Conservation (phyloP, 1,140 invertebrate genomes). For the Coenobita brevimanus region DNA sequence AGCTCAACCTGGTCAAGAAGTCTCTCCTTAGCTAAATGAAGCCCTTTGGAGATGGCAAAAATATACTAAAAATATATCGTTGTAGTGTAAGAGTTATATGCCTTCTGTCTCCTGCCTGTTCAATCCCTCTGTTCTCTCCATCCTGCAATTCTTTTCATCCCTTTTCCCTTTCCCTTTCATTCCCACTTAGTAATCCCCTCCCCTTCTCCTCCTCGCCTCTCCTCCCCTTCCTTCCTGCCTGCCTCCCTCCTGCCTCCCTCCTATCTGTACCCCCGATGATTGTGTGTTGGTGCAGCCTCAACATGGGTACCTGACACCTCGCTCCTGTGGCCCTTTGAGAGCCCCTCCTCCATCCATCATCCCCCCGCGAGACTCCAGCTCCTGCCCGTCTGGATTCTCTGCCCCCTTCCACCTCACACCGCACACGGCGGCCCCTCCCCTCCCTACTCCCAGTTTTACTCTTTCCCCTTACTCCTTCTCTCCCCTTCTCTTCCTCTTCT, state of each 20-base stretch:
- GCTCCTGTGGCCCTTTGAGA: conserved; percentile 55
- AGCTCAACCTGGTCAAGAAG: too few relatives aligned
- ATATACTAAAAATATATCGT: too few relatives aligned
- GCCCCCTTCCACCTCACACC: too few relatives aligned
- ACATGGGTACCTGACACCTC: conserved; percentile 55
- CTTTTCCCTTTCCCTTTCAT: conserved; percentile 1
- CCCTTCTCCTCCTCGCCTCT: neutral
- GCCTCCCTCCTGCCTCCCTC: neutral
- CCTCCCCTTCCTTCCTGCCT: neutral
- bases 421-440: too few relatives aligned
- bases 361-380: conserved; percentile 2
- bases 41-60: too few relatives aligned
- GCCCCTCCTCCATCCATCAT: conserved; percentile 53
- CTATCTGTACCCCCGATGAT: conserved; percentile 36
- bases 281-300: conserved; percentile 43
- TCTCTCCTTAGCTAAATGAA: too few relatives aligned
- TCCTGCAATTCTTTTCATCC: neutral
- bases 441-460: too few relatives aligned
- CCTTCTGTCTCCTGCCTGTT: neutral
- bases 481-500: too few relatives aligned
- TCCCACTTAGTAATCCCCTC: neutral
- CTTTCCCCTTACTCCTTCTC: too few relatives aligned
- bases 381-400: too few relatives aligned
- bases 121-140: neutral
- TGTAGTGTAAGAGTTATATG: too few relatives aligned